Conservation (phyloP, 2,888 invertebrate genomes). For the Phrixothrix hirtus region DNA sequence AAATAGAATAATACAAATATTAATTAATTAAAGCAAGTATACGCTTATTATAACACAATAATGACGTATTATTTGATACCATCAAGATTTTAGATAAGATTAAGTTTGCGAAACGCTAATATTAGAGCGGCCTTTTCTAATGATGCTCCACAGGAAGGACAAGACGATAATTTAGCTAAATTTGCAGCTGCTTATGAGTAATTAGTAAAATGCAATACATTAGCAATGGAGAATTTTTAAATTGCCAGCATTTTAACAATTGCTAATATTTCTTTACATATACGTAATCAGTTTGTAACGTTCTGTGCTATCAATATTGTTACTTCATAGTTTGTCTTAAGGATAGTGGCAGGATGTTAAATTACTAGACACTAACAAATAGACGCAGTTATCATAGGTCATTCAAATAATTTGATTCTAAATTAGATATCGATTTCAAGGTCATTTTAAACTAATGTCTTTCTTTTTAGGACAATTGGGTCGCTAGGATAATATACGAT, state of each 20-base stretch:
- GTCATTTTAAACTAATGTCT: too few species aligned
- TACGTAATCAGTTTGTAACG: too few species aligned
- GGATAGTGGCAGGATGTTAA: too few species aligned
- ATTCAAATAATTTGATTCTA: too few species aligned
- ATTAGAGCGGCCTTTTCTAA: slow-evolving; percentile 12
- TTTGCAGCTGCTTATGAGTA: slow-evolving; percentile 27
- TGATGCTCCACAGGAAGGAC: slow-evolving; percentile 26
- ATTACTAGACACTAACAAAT: too few species aligned
- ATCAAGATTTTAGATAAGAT: slow-evolving; percentile 28
- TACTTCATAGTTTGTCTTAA: too few species aligned
- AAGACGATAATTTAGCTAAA: slow-evolving; percentile 21
- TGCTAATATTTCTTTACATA: too few species aligned
- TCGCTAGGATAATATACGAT: too few species aligned
- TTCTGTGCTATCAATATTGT: too few species aligned
- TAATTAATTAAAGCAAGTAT: slow-evolving; percentile 34
- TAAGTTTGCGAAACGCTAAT: slow-evolving; percentile 27
- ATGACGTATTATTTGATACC: slow-evolving; percentile 24
- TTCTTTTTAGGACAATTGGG: too few species aligned
- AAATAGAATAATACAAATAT: slow-evolving; percentile 32
- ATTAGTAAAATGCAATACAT: slow-evolving; percentile 5
- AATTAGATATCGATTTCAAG: too few species aligned
- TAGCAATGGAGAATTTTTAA: neutral
- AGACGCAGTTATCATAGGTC: too few species aligned
- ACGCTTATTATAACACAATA: slow-evolving; percentile 38
- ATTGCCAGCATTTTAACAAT: neutral